Conservation (phyloP, 2,888 invertebrate genomes). For the Drosophila paramelanica region DNA sequence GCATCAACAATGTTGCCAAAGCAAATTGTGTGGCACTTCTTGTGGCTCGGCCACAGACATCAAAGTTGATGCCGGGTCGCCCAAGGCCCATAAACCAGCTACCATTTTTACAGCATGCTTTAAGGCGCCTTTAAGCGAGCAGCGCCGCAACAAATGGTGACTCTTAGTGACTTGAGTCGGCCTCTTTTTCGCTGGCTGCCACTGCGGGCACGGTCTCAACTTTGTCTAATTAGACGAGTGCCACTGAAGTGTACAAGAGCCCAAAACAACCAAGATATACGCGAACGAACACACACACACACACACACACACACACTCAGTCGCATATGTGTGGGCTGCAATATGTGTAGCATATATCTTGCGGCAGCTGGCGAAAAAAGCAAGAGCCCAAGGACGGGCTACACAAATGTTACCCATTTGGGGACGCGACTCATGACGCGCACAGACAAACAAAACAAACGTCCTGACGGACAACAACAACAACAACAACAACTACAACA, state of each 20-base stretch:
- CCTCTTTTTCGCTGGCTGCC: conserved; percentile 50
- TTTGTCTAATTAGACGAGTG: conserved; percentile 80
- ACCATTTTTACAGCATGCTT: conserved; percentile 48
- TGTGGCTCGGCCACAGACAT: conserved; percentile 66
- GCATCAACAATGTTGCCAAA: conserved; percentile 75
- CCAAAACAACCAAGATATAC: conserved; percentile 23
- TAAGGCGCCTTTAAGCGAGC: conserved; percentile 62
- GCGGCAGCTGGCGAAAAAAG: conserved; percentile 35
- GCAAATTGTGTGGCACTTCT: conserved; percentile 73
- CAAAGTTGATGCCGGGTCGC: conserved; percentile 57
- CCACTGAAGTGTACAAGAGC: conserved; percentile 68
- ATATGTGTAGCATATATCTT: conserved; percentile 36
- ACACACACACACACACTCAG: conserved; percentile 7
- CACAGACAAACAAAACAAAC: conserved; percentile 47
- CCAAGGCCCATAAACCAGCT: conserved; percentile 15
- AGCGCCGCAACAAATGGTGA: conserved; percentile 55
- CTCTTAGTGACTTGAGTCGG: conserved; percentile 25
- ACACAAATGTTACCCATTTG: conserved; percentile 62
- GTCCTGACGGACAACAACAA: conserved; percentile 42
- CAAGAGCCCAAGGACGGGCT: conserved; percentile 41
- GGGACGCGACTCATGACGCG: conserved; percentile 63
- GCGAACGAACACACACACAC: conserved; percentile 21
- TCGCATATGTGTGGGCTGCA: background rate
- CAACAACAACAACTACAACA: conserved; percentile 40
- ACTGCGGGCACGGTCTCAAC: conserved; percentile 56